A percentile compares a stretch with the other conserved stretches of the same genome.
phyloP scores from a whole-genome alignment of 2,797 vertebrate genomes.

The Champsocephalus esox region DNA sequence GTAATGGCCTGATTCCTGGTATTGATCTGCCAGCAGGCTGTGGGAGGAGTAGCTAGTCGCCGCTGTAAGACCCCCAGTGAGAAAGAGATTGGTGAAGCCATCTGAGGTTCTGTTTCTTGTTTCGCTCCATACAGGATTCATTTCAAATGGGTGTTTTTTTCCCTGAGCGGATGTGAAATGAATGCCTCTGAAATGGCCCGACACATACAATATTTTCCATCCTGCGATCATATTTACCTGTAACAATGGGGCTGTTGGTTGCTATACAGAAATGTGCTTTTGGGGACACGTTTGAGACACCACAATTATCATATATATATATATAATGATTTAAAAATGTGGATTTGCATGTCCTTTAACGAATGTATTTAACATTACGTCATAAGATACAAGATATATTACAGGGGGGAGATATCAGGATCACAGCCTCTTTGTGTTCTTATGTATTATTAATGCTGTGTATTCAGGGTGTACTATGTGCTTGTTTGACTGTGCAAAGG shows the following conservation, averaged over 20 bases:
- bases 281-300: neutral
- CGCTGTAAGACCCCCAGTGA: constrained; percentile 81
- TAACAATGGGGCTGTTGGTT: constrained; percentile 22
- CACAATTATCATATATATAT: neutral
- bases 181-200: constrained; percentile 60
- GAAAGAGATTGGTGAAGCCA: constrained; percentile 80
- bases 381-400: constrained; percentile 21
- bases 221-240: constrained; percentile 52
- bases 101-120: constrained; percentile 78
- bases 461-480: constrained; percentile 25
- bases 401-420: constrained; percentile 11
- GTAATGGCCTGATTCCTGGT: constrained; percentile 87
- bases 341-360: constrained; percentile 15
- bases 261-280: constrained; percentile 33
- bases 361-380: constrained; percentile 8
- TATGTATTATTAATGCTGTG: constrained; percentile 33
- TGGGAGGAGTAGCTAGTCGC: constrained; percentile 70
- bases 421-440: constrained; percentile 20
- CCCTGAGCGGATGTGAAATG: constrained; percentile 71
- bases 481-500: constrained; percentile 53
- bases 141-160: constrained; percentile 56
- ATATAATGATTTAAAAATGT: constrained; percentile 9
- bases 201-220: constrained; percentile 60
- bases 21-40: constrained; percentile 80
- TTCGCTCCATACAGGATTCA: constrained; percentile 63